Evolutionary conservation across 2,888 invertebrate genomes (phyloP).

Genomic region (Ellobium chinense): DNA sequence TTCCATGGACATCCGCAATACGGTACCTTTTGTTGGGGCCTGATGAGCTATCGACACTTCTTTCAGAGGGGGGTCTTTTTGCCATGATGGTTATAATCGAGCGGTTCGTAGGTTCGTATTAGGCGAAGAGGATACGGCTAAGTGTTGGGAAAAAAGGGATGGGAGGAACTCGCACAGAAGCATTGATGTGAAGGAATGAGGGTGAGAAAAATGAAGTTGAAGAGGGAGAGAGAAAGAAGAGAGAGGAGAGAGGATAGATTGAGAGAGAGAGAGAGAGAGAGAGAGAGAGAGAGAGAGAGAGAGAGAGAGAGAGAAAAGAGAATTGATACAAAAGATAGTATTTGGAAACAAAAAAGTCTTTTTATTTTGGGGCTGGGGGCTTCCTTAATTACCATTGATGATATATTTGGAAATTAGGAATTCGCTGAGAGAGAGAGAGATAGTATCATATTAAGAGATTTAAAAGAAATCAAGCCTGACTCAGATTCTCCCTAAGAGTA

Average conservation of each 20-base stretch:
- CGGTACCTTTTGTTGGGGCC: conserved; percentile 10
- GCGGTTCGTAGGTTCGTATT: background rate
- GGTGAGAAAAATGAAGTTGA: background rate
- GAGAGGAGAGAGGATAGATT: background rate
- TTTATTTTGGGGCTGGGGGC: no score
- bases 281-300: background rate
- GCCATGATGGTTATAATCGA: conserved; percentile 17
- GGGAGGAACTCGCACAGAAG: background rate
- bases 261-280: background rate
- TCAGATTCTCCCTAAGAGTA: no score
- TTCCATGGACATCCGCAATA: background rate
- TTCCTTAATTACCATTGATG: no score
- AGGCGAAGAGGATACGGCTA: background rate
- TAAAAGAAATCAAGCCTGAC: no score
- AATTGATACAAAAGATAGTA: background rate
- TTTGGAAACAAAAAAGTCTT: no score
- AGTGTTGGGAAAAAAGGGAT: background rate
- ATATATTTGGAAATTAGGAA: no score
- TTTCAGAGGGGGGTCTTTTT: background rate
- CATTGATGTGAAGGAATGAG: background rate
- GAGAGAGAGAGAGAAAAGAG: background rate
- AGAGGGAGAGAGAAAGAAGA: background rate
- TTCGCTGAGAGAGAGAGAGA: no score
- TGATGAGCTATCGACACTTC: conserved; percentile 28
- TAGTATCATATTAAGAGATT: no score